Base-by-base conservation (phyloP, 2,888 invertebrate species). In the Eilema caniola region DNA sequence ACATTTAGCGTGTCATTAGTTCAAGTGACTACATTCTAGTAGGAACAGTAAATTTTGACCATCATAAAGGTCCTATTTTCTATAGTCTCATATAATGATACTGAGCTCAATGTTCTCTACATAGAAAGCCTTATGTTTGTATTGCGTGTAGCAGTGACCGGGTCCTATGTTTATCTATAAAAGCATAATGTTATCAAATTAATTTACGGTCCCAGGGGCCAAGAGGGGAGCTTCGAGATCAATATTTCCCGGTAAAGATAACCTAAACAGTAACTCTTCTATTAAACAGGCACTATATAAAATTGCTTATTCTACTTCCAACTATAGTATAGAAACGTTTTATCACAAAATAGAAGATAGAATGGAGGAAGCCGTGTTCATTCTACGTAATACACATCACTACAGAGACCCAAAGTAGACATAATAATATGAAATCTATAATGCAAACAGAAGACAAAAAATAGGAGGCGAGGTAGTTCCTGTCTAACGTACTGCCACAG, bases 151-250 rank as follows among this genome's bases (percentile, higher is more conserved):
- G 57, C 33, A 33, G 53, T 25, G 62, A 25, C 37, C 56, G 37
- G 24, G 25, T 64, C 64, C 61, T 28, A 61, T 31, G 59, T 24
- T 59, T n/a, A 77, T 73, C 69, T 66, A 75, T 73, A 72, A 69
- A 72, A 25, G 59, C 71, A 71, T 69, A 67, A 53, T 59, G 62
- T 31, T 80, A 78, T 72, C 68, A 62, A 73, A 71, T 69, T 72
- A 31, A 62, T 73, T 72, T 64, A 72, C 67, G 65, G 10, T 70
- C 60, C 24, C n/a, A 31, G 20, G 68, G 68, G 80, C 65, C 73
- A 74, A 64, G 74, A 64, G 76, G 37, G 66, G 60, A 59, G 64
- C 37, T 61, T 65, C 31, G 28, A 60, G 63, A 74, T 80, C 59
- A 68, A 59, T 60, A 56, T 62, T 59, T 56, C n/a, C 47, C 62